Base-by-base conservation (phyloP, 2,797 vertebrate species). In the Tympanoctomys barrerae region DNA sequence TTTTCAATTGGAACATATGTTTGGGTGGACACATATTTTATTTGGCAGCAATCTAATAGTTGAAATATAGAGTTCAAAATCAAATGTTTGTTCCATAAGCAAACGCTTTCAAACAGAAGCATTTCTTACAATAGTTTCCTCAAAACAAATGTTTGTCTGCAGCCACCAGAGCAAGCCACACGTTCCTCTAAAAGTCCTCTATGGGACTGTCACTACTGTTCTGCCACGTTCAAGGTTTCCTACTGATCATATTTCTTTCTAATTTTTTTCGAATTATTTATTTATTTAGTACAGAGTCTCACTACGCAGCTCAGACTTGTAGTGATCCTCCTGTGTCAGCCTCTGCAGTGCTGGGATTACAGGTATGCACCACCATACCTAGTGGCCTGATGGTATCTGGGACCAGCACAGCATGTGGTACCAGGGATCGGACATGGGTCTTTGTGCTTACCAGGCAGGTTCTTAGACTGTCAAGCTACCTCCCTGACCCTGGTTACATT, bases 1-100 rank as follows among this genome's bases (percentile, higher is more conserved):
- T 90, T 91, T 96, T 95, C 87, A 83, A 71, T 21, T 73, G 68
- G 96, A 96, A 79, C 85, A 78, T 92, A 89, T 89, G 94, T 96
- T 96, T 84, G 92, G 68, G 54, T 81, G 16, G 94, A 94, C 46
- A 92, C 66, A 64, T 94, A 86, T 97, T 97, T 96, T 84, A 82
- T 87, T 95, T 97, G 96, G 90, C 90, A 92, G 87, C 54, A 90
- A 75, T 11, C 85, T 92, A 91, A 81, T 68, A 86, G 78, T 92
- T 93, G 90, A 93, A 91, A 82, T 94, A 89, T 90, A 96, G 93
- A 96, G 97, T 97, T 96, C 93, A 95, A 90, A 96, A 94, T 96
- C 81, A 92, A 96, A 91, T 91, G 81, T 94, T 94, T 94, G 92
- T 73, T 95, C 85, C 57, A 81, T 77, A 95, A 88, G 79, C 89